These are phyloP conservation scores for Oplegnathus fasciatus DNA, from an alignment of 2,113 vertebrate genomes.

Conservation along the genomic window DNA sequence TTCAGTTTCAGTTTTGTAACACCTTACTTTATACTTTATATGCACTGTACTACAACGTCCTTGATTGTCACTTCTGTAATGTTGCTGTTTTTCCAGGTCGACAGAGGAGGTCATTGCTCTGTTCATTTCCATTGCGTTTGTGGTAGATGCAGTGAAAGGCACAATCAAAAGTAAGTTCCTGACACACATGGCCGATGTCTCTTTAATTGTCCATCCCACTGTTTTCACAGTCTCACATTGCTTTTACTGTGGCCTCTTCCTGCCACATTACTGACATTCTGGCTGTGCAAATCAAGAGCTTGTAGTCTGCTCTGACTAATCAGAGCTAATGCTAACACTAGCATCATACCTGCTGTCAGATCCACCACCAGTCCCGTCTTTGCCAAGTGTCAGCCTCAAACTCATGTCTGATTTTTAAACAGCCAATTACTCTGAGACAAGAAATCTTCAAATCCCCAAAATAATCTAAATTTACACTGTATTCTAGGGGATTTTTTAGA, in stretches of 20 bases:
- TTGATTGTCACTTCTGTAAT: slow-evolving; percentile 16
- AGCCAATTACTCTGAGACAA: background rate
- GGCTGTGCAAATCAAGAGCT: slow-evolving; percentile 1
- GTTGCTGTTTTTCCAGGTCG: slow-evolving; percentile 86
- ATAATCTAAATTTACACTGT: background rate
- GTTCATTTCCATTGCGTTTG: slow-evolving; percentile 96
- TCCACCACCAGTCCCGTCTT: background rate
- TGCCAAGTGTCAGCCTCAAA: slow-evolving; percentile 8
- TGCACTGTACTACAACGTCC: too few species aligned
- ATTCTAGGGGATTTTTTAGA: background rate
- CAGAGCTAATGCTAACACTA: background rate
- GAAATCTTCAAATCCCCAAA: background rate
- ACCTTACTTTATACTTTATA: background rate
- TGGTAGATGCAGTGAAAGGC: slow-evolving; percentile 96
- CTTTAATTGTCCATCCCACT: background rate
- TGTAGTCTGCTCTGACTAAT: slow-evolving; percentile 19
- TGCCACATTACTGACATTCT: background rate
- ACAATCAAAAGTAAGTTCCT: slow-evolving; percentile 92
- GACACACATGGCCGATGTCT: background rate
- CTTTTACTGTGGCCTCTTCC: background rate
- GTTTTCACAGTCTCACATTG: background rate
- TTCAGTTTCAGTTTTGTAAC: background rate
- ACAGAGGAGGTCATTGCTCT: slow-evolving; percentile 98
- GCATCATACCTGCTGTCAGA: slow-evolving; percentile 23
- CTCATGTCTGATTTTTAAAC: background rate